A percentile compares a stretch with the other conserved stretches of the same genome.
Evolutionary conservation across 2,888 invertebrate species (phyloP).

Genomic region (Ophioninae sp.): DNA sequence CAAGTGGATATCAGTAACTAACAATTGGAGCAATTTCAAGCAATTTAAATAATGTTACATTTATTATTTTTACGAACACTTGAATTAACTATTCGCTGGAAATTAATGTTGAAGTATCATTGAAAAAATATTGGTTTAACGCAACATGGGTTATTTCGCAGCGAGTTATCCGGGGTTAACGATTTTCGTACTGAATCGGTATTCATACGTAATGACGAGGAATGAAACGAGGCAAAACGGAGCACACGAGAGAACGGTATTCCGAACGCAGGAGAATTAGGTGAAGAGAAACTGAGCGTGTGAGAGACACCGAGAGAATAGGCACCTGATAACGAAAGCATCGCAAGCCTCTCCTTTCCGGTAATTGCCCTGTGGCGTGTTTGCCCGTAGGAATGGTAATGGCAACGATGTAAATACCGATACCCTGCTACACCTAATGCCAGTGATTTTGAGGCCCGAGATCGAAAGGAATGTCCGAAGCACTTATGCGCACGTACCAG

Average conservation of each 20-base stretch:
- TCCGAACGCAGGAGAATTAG: background rate
- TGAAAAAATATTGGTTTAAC: background rate
- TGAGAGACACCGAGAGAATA: constrained; percentile 10
- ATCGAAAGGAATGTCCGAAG: constrained; percentile 66
- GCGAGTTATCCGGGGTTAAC: constrained; percentile 17
- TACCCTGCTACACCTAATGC: constrained; percentile 71
- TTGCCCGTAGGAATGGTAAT: constrained; percentile 72
- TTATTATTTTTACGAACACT: background rate
- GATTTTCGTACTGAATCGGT: constrained; percentile 8
- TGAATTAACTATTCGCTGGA: background rate
- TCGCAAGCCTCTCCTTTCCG: constrained; percentile 65
- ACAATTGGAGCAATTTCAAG: no score
- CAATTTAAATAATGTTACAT: no score
- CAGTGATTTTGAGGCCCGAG: constrained; percentile 69
- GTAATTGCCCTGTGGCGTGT: constrained; percentile 78
- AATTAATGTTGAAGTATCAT: background rate
- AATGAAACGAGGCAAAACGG: constrained; percentile 19
- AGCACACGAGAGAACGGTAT: constrained; percentile 4
- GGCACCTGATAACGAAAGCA: constrained; percentile 71
- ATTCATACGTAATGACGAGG: constrained; percentile 18
- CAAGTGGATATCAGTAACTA: no score
- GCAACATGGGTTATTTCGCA: background rate
- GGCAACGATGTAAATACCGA: constrained; percentile 78
- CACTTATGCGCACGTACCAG: background rate
- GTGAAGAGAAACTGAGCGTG: background rate